A percentile compares a stretch with the other conserved stretches of the same genome.
Conservation (phyloP, 1,140 invertebrate species). For the Anastrepha ludens region DNA sequence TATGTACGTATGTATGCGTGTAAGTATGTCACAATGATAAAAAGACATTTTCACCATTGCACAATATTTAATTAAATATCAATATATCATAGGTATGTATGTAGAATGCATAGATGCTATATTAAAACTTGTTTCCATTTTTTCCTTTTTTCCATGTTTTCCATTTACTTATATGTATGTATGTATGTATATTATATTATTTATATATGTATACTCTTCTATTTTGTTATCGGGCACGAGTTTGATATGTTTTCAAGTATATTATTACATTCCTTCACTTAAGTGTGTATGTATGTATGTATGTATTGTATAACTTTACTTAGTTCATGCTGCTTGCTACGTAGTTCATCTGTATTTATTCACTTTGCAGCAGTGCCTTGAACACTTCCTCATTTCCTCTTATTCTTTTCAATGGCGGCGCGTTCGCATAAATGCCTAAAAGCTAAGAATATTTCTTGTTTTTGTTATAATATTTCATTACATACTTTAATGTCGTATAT, state of each 20-base stretch:
- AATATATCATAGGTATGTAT: conserved; percentile 16
- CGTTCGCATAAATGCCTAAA: conserved; percentile 2
- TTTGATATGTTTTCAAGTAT: conserved; percentile 72
- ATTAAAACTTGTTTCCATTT: conserved; percentile 43
- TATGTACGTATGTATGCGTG: background rate
- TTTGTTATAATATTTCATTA: background rate
- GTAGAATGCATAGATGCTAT: conserved; percentile 32
- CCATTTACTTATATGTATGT: conserved; percentile 54
- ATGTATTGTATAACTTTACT: background rate
- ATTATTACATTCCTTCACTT: conserved; percentile 44
- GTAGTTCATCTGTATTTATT: no score
- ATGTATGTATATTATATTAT: conserved; percentile 53
- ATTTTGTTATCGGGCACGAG: conserved; percentile 68
- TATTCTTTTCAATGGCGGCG: background rate
- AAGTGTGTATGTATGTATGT: conserved; percentile 28
- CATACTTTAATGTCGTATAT: conserved; percentile 16
- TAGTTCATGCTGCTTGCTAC: conserved; percentile 7
- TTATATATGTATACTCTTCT: conserved; percentile 26
- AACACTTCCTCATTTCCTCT: background rate
- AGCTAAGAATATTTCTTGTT: conserved; percentile 33
- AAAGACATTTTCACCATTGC: conserved; percentile 4
- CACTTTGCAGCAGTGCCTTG: no score
- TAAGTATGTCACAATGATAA: conserved; percentile 20
- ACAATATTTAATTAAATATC: conserved; percentile 36
- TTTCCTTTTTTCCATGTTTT: background rate